Evolutionary conservation across 2,888 invertebrate genomes (phyloP), one percentile per base, ranked within the genome.

Genomic region (Microplitis deprimator): DNA sequence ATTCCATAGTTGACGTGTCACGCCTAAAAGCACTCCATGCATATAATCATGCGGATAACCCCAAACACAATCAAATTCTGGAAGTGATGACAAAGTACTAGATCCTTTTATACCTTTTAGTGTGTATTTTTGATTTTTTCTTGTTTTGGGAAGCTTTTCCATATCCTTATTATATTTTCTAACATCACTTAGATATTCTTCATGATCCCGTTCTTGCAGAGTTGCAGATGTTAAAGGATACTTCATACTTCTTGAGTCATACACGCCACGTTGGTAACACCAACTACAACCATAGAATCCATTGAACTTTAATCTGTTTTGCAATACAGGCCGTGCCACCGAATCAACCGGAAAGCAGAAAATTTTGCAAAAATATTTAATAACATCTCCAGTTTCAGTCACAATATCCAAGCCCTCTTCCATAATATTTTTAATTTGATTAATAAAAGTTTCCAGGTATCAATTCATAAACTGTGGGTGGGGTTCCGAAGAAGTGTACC

Each of bases 221-320:
- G 6, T 16, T 60, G 17, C 17, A 13, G 70, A 70, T 8, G n/a
- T 41, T 62, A 76, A 1, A 10, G 39, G 65, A 68, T 76, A 72
- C 29, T 17, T 71, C 76, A 76, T 72, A 1, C 38, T 61, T 50
- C 64, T 38, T 17, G n/a, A 50, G 17, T 16, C 67, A 60, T 72
- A 72, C 7, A 13, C 16, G 13, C 81, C 81, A 68, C 68, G 38
- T 1, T 73, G 64, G 10, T 80, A 81, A 61, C 81, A 81, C 78
- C 79, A 81, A n/a, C 79, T 79, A 50, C 81, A 81, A n/a, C 82
- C 80, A 64, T 65, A 75, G 20, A 75, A 71, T 3, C 82, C 82
- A 59, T 79, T 81, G 13, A 76, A 80, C 10, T 78, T 73, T 10
- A 79, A 72, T 73, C 81, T 75, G 64, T 80, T 81, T n/a, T 77